A percentile compares a stretch with the other conserved stretches of the same genome.
phyloP scores from a whole-genome alignment of 2,888 invertebrate genomes.

The Azorinus chamasolen region DNA sequence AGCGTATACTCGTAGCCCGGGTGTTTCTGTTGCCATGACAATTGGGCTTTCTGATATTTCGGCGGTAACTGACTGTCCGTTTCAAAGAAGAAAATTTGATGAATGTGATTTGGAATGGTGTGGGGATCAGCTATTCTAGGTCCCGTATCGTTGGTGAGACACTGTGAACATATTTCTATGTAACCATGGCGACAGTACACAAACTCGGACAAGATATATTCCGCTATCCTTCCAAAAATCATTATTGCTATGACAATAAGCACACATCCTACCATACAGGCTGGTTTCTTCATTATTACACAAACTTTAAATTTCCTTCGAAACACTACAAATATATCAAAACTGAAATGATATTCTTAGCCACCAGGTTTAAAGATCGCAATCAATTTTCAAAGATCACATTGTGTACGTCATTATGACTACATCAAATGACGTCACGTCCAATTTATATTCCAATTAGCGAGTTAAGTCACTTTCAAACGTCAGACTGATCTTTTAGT shows the following conservation, averaged over 20 bases:
- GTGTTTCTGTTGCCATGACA: constrained; percentile 23
- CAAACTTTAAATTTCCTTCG: too few relatives aligned
- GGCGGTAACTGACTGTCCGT: constrained; percentile 28
- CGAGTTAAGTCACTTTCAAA: too few relatives aligned
- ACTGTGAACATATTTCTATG: background rate
- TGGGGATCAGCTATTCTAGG: too few relatives aligned
- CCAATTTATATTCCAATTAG: too few relatives aligned
- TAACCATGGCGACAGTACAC: constrained; percentile 10
- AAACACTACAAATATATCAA: too few relatives aligned
- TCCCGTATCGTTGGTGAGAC: background rate
- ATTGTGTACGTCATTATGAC: too few relatives aligned
- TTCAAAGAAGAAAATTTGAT: constrained; percentile 46
- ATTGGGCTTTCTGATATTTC: constrained; percentile 11
- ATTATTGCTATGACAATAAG: background rate
- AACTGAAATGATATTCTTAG: too few relatives aligned
- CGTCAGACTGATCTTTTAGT: too few relatives aligned
- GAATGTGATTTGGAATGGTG: constrained; percentile 29
- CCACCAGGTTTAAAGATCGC: too few relatives aligned
- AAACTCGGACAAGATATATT: constrained; percentile 6
- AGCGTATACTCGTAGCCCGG: constrained; percentile 23
- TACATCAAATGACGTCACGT: too few relatives aligned
- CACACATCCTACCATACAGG: background rate
- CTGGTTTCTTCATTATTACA: too few relatives aligned
- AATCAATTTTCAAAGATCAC: too few relatives aligned
- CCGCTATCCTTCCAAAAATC: constrained; percentile 1